Evolutionary conservation across 2,113 vertebrate genomes (phyloP), one percentile per base, ranked within the genome.

Genomic region (Gopherus flavomarginatus): DNA sequence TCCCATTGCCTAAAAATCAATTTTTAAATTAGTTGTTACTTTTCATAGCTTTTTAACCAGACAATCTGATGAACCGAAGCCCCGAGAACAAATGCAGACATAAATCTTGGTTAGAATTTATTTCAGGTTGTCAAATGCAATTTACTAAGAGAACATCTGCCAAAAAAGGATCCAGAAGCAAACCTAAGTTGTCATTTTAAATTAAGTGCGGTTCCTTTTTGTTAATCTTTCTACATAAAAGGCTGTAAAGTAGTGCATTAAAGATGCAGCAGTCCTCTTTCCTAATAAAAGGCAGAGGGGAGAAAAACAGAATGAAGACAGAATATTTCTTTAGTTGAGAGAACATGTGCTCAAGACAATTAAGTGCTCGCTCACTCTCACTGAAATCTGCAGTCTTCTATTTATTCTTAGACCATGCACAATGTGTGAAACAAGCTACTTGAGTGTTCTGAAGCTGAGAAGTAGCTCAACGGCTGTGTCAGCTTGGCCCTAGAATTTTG

Each of bases 81-180:
- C 81, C 93, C 86, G 52, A 77, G 91, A 96, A 93, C 83, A 97
- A 94, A 96, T 4, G 80, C 72, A 96, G 80, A 83, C 96, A 97
- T 97, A 97, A 97, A 98, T 98, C 96, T 97, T 94, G 81, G 90
- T 94, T 56, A 85, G 83, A 93, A 96, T 98, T 98, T 97, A 98
- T 98, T 98, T 97, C 86, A 96, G 92, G 93, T 92, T 98, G 97
- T 98, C 98, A 98, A 90, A 97, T 87, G 21, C 96, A 97, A 98
- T 98, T 98, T 97, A 98, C 97, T 92, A 90, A 96, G 96, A 96
- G 96, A 97, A 85, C 0, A 6, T 95, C 96, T 97, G 96, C 97
- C 96, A 96, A 95, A 92, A 95, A 94, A 88, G 95, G 93, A 95
- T 93, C 86, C 94, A 98, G 96, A 97, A 91, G 88, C 93, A 97